Conservation (phyloP, 2,797 vertebrate species). For the Ispidina lecontei region DNA sequence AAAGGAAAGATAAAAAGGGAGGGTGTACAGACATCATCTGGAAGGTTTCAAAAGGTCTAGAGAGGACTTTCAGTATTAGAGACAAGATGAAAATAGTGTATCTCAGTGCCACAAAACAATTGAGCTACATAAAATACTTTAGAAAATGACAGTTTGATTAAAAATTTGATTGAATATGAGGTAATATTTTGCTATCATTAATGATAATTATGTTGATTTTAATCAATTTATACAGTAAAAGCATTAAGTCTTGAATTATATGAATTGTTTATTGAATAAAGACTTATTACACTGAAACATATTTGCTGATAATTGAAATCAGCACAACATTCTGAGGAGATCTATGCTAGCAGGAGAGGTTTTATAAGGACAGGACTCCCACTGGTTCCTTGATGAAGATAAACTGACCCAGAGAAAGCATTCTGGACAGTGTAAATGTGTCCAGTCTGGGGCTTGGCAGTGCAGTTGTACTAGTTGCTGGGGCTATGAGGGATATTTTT, state of each 20-base stretch:
- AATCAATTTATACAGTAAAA: neutral
- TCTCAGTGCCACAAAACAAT: neutral
- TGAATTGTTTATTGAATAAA: neutral
- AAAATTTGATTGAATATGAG: neutral
- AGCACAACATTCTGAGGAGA: neutral
- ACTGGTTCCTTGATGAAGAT: conserved; percentile 2
- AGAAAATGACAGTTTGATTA: neutral
- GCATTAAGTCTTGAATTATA: neutral
- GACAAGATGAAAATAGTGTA: neutral
- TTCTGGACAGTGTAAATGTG: conserved; percentile 2
- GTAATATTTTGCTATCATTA: neutral
- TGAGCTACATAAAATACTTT: neutral
- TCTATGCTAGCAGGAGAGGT: neutral
- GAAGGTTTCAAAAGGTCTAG: neutral
- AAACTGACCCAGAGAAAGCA: neutral
- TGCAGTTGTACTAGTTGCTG: neutral
- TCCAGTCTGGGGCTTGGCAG: neutral
- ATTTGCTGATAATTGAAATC: neutral
- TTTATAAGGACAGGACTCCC: conserved; percentile 26
- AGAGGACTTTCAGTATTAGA: neutral
- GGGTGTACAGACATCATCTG: neutral
- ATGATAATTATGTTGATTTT: neutral
- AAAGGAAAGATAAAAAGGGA: neutral
- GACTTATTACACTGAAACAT: neutral
- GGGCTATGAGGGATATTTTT: neutral